Base-by-base conservation (phyloP, 2,113 vertebrate species). In the Elephas maximus region DNA sequence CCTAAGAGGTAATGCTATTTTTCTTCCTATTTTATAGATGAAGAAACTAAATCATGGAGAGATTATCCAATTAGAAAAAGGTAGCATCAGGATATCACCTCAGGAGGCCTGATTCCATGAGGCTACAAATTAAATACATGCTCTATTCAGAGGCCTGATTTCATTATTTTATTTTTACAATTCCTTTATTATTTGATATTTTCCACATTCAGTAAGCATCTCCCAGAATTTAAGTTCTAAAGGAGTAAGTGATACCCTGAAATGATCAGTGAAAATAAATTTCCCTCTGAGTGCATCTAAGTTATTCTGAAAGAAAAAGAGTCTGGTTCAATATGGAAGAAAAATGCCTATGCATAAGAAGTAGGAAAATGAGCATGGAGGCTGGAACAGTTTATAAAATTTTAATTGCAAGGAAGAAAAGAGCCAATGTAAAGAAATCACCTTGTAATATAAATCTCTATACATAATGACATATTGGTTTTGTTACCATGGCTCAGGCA, bases 141-240 rank as follows among this genome's bases (percentile, higher is more conserved):
- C 30, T 91, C 28, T 45, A 63, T 17, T 71, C 21, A 37, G 14
- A 57, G 4, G 8, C 51, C 44, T 44, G 79, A 15, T 51, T 92
- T 44, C 74, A 45, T 78, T 12, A 41, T 80, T 90, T 86, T 57
- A 63, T 86, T 79, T n/a, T 88, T 90, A 8, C 18, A n/a, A 4
- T 83, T 88, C 30, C 33, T 91, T 63, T 83, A 41, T 74, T 53
- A 78, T 62, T 78, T 93, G 89, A 11, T 53, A 24, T 82, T 94
- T 90, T 82, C 20, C 30, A 95, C 20, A 69, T 82, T 88, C 44
- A 30, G n/a, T 44, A 14, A 84, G 4, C 33, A 79, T 86, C 67
- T 78, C 53, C 15, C 28, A 93, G 28, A 65, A 82, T 73, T 88
- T 69, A 88, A 73, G 21, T 81, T 88, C 96, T 93, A 60, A 90